A percentile compares a stretch with the other conserved stretches of the same genome.
Evolutionary conservation across 2,113 vertebrate genomes (phyloP).

Genomic region (Polypterus bichir): DNA sequence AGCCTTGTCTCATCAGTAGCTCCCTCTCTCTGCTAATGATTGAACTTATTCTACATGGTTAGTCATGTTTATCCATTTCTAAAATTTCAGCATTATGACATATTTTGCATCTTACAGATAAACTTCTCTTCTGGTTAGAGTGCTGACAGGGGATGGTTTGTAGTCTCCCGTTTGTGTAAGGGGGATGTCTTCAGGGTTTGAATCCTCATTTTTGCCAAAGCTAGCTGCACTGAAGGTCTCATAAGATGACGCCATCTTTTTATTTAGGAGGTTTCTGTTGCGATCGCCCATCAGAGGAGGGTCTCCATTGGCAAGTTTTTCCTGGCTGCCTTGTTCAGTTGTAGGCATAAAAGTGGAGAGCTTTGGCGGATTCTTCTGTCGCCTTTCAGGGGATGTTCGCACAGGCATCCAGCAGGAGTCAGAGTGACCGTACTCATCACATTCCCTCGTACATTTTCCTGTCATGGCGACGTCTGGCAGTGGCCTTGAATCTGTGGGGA

Average conservation of each 20-base stretch:
- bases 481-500: conserved; percentile 79
- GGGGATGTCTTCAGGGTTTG: conserved; percentile 87
- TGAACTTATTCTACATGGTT: conserved; percentile 29
- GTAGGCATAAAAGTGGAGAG: conserved; percentile 97
- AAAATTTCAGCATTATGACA: conserved; percentile 35
- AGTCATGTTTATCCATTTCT: conserved; percentile 34
- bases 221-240: conserved; percentile 80
- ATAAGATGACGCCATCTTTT: conserved; percentile 94
- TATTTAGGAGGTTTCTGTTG: conserved; percentile 95
- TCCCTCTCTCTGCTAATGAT: conserved; percentile 50
- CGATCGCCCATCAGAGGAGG: conserved; percentile 89
- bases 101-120: conserved; percentile 74
- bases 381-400: conserved; percentile 89
- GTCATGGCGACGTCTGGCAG: conserved; percentile 98
- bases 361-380: conserved; percentile 91
- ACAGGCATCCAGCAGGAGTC: conserved; percentile 99
- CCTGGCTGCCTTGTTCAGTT: conserved; percentile 79
- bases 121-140: conserved; percentile 94
- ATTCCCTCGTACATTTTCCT: conserved; percentile 94
- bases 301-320: conserved; percentile 89
- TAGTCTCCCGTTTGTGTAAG: conserved; percentile 91
- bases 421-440: conserved; percentile 95
- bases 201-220: conserved; percentile 73
- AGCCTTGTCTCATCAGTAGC: conserved; percentile 69
- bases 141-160: conserved; percentile 90